Evolutionary conservation across 2,888 invertebrate species (phyloP).

Genomic region (Enoplolaimus lenunculus): DNA sequence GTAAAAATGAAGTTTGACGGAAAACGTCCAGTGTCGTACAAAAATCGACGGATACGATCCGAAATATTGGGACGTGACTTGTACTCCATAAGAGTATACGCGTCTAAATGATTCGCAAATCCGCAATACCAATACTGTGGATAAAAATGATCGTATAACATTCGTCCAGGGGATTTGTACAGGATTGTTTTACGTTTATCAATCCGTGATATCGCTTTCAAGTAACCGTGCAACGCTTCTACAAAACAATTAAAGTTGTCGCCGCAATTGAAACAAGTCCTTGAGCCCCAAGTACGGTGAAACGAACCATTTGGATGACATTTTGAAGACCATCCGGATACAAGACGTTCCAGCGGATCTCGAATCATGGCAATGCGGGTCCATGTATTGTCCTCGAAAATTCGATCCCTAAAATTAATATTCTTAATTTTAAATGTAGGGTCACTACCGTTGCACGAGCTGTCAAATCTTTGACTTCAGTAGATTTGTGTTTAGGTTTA

Average conservation of each 20-base stretch:
- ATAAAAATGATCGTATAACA: neutral
- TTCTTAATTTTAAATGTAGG: neutral
- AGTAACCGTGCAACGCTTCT: neutral
- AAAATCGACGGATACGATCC: neutral
- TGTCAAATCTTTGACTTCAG: no score
- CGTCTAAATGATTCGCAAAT: neutral
- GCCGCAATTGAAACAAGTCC: neutral
- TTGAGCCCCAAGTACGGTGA: neutral
- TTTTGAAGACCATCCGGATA: neutral
- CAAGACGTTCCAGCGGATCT: neutral
- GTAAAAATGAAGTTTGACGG: neutral
- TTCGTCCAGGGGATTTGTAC: no score
- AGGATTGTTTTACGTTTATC: neutral
- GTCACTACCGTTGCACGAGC: no score
- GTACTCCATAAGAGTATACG: neutral
- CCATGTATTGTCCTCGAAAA: neutral
- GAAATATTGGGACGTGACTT: neutral
- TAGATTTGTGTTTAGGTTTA: no score
- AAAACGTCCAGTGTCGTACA: neutral
- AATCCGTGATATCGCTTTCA: neutral
- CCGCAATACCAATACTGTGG: neutral
- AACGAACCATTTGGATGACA: neutral
- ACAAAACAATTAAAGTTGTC: neutral
- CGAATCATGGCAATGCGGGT: neutral
- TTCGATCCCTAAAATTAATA: neutral